Evolutionary conservation across 1,140 invertebrate species (phyloP).

Genomic region (Delia radicum): DNA sequence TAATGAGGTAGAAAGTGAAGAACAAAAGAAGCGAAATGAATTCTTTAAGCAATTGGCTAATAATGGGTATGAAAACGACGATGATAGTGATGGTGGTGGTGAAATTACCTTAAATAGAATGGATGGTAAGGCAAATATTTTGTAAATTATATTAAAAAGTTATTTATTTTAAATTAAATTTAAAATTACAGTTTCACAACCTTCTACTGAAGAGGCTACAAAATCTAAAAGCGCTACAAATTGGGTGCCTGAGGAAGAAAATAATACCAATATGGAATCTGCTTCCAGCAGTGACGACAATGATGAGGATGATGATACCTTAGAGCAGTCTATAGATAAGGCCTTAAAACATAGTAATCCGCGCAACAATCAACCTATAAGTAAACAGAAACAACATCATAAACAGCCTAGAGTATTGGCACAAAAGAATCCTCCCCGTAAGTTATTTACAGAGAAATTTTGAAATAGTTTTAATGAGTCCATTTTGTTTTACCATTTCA

Average conservation of each 20-base stretch:
- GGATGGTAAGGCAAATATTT: neutral
- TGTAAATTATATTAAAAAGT: neutral
- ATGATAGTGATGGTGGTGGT: neutral
- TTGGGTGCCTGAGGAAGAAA: neutral
- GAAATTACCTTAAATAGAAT: neutral
- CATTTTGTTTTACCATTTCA: conserved; percentile 17
- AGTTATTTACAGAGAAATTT: neutral
- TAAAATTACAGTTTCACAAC: neutral
- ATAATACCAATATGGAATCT: conserved; percentile 14
- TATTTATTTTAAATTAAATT: neutral
- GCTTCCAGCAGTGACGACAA: conserved; percentile 14
- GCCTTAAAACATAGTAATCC: neutral
- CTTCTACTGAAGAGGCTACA: neutral
- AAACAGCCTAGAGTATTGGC: neutral
- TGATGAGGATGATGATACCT: conserved; percentile 22
- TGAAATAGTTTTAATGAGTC: neutral
- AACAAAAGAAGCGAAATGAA: neutral
- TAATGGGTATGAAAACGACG: neutral
- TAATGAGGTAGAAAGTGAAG: neutral
- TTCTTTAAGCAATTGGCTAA: neutral
- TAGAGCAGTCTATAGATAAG: neutral
- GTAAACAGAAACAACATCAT: conserved; percentile 19
- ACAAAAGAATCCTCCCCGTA: neutral
- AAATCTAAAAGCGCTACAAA: neutral
- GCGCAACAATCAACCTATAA: conserved; percentile 17